Evolutionary conservation across 2,888 invertebrate genomes (phyloP), one percentile per base, ranked within the genome.

Genomic region (Clanis bilineata): DNA sequence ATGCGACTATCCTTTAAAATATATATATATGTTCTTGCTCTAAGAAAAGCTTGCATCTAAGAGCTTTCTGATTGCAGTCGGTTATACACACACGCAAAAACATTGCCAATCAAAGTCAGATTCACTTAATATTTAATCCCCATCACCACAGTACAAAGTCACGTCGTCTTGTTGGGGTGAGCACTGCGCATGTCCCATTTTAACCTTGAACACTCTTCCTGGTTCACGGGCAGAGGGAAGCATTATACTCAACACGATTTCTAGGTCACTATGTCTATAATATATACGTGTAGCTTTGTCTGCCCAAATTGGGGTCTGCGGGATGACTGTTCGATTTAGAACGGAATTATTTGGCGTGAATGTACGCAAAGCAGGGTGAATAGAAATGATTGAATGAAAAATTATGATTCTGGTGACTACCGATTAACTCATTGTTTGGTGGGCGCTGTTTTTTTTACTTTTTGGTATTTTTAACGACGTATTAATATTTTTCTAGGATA

Each of bases 141-240:
- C 9, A 25, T 18, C 41, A 21, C n/a, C 32, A 5, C 36, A 44
- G 25, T 65, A 63, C 81, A 85, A 89, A 70, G 85, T 81, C 71
- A 82, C 67, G 22, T 63, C 66, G 63, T n/a, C 38, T 44, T 39
- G 12, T 15, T 57, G 64, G 76, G 76, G 65, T 67, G 65, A 38
- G 22, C 9, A 63, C 12, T 21, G 79, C 90, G 90, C 90, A 86
- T 83, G 90, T 80, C 79, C 74, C 59, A 69, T 6, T 70, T 76
- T 87, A 76, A 83, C 90, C 90, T 90, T 89, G 89, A 74, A 69
- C 63, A 64, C 65, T 82, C 84, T 89, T 90, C 90, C 90, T 86
- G 89, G 90, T 90, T 90, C 90, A 90, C 71, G 89, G 88, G 77
- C 88, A 85, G 68, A 74, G 70, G 66, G 59, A 36, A 60, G 63